These are phyloP conservation scores for Carabus problematicus DNA, from an alignment of 2,888 invertebrate genomes.

Conservation along the genomic window DNA sequence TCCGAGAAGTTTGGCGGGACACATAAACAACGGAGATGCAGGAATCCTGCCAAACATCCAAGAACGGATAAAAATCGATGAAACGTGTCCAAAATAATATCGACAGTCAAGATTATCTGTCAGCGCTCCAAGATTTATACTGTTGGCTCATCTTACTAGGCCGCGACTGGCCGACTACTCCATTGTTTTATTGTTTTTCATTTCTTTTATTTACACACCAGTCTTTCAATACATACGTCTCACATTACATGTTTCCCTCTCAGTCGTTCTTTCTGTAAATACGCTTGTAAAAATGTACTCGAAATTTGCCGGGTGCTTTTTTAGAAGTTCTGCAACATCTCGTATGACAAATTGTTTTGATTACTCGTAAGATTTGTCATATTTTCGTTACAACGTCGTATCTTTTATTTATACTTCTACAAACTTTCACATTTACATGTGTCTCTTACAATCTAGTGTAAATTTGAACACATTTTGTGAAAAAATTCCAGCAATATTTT, in stretches of 20 bases:
- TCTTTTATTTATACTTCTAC: too few species aligned
- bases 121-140: conserved; percentile 45
- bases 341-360: conserved; percentile 28
- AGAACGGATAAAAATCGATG: conserved; percentile 41
- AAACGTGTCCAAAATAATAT: conserved; percentile 46
- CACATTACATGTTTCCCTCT: neutral
- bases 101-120: conserved; percentile 45
- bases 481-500: neutral
- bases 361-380: conserved; percentile 5
- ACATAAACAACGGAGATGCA: conserved; percentile 33
- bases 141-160: neutral
- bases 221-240: neutral
- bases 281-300: conserved; percentile 14
- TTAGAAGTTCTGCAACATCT: conserved; percentile 15
- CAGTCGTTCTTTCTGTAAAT: conserved; percentile 20
- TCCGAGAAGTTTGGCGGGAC: conserved; percentile 30
- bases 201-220: conserved; percentile 34
- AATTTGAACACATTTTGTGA: neutral
- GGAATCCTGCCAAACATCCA: conserved; percentile 21
- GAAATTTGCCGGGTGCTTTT: conserved; percentile 20
- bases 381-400: neutral
- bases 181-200: conserved; percentile 26
- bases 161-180: conserved; percentile 13
- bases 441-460: too few species aligned
- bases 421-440: too few species aligned